These are phyloP conservation scores for Homarus gammarus DNA, from an alignment of 2,888 invertebrate genomes.

Conservation along the genomic window DNA sequence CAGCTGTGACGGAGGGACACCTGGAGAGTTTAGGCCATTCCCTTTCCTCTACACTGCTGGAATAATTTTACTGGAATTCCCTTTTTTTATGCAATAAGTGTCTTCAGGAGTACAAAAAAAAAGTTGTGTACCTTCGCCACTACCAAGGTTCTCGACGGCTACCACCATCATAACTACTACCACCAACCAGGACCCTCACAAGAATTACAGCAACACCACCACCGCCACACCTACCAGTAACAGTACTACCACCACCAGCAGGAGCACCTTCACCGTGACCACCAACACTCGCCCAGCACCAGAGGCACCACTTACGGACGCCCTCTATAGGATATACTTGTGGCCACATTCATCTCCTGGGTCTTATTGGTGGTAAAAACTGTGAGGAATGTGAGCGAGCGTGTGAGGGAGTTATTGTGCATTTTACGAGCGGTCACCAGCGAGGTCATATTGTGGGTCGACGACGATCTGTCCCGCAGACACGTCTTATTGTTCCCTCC, in stretches of 20 bases:
- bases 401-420: constrained; percentile 26
- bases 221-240: neutral
- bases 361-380: constrained; percentile 43
- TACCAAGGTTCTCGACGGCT: too few species aligned
- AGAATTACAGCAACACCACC: neutral
- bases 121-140: too few species aligned
- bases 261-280: neutral
- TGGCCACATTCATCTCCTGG: neutral
- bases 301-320: neutral
- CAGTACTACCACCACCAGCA: too few species aligned
- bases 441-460: constrained; percentile 11
- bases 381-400: constrained; percentile 18
- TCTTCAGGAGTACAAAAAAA: too few species aligned
- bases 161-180: too few species aligned
- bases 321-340: neutral
- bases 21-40: too few species aligned
- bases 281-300: neutral
- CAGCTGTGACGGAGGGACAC: too few species aligned
- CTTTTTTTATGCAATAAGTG: too few species aligned
- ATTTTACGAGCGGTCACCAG: constrained; percentile 12
- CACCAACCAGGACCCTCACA: too few species aligned
- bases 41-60: too few species aligned
- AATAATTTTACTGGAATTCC: too few species aligned
- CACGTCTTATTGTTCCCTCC: constrained; percentile 24
- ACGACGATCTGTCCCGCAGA: constrained; percentile 3